phyloP scores from a whole-genome alignment of 1,140 invertebrate genomes.

The Archegozetes longisetosus region DNA sequence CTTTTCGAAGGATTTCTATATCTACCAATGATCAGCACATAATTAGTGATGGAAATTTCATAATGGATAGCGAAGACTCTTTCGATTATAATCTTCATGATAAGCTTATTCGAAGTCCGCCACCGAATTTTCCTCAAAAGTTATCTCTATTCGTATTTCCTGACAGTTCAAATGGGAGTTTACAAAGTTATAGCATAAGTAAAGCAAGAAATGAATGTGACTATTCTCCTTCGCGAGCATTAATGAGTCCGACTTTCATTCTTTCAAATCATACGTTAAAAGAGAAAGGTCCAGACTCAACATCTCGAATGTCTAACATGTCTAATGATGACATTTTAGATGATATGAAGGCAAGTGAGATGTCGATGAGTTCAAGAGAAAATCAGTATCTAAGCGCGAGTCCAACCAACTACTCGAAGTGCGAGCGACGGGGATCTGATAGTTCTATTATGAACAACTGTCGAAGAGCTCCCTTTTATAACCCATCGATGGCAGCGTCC shows the following conservation, averaged over 20 bases:
- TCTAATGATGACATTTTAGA: background rate
- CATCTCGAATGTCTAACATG: too few species aligned
- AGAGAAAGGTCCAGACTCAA: too few species aligned
- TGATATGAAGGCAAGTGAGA: too few species aligned
- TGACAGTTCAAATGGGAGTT: background rate
- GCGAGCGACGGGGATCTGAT: background rate
- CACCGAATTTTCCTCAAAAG: slow-evolving; percentile 34
- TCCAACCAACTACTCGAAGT: background rate
- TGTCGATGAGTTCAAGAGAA: too few species aligned
- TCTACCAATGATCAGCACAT: background rate
- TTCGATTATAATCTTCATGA: slow-evolving; percentile 46
- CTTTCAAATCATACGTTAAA: too few species aligned
- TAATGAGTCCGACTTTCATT: background rate
- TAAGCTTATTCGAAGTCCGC: slow-evolving; percentile 60
- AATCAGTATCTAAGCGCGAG: background rate
- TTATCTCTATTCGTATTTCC: slow-evolving; percentile 21
- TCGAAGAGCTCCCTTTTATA: background rate
- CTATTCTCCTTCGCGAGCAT: background rate
- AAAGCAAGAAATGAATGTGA: too few species aligned
- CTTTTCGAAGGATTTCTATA: background rate
- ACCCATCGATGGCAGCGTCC: background rate
- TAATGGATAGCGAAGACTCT: background rate
- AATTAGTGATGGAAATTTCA: background rate
- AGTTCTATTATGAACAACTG: background rate
- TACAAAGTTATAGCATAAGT: background rate